Evolutionary conservation across 2,797 vertebrate genomes (phyloP).

Genomic region (Paramormyrops hopkinsi): DNA sequence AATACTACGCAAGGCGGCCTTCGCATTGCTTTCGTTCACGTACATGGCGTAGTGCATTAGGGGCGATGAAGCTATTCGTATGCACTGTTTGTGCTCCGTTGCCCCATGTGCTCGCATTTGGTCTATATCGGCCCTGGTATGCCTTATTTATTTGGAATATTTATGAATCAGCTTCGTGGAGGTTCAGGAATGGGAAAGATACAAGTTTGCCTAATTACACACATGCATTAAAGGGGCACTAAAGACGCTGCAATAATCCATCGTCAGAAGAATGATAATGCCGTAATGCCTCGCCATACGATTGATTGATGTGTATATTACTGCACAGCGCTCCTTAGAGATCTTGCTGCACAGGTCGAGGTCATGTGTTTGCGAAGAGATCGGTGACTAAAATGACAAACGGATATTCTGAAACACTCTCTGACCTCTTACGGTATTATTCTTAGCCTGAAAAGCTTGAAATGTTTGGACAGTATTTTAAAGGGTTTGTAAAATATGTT

Average conservation of each 20-base stretch:
- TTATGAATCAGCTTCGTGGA: background rate
- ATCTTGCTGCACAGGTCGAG: background rate
- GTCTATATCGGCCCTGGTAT: background rate
- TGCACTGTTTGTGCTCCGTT: background rate
- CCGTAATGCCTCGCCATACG: background rate
- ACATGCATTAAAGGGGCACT: background rate
- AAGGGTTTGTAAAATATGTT: background rate
- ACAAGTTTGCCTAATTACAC: background rate
- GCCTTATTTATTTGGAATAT: background rate
- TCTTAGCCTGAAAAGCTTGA: background rate
- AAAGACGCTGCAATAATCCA: background rate
- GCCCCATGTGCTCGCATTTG: background rate
- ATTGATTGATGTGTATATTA: background rate
- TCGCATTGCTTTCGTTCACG: background rate
- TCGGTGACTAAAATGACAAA: background rate
- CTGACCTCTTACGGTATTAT: background rate
- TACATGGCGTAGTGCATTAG: background rate
- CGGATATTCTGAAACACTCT: background rate
- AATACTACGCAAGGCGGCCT: background rate
- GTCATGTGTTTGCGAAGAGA: background rate
- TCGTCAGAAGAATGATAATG: background rate
- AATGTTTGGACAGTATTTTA: background rate
- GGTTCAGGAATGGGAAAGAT: background rate
- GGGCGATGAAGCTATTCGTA: background rate
- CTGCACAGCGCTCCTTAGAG: background rate